Conservation (phyloP, 2,113 vertebrate genomes). For the Martes martes region DNA sequence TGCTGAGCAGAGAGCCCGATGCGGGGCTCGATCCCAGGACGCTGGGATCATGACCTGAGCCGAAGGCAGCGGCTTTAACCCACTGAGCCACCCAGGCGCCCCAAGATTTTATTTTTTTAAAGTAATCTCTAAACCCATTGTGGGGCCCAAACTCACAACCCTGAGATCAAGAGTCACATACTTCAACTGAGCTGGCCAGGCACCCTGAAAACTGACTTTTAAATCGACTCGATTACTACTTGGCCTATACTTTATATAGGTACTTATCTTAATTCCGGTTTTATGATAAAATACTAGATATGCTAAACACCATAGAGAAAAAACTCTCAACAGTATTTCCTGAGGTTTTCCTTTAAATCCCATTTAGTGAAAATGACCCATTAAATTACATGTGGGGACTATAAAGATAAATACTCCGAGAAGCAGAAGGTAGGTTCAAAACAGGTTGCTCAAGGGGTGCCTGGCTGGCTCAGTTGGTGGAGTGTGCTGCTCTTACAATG, state of each 20-base stretch:
- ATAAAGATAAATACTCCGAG: not conserved
- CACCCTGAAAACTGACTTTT: not conserved
- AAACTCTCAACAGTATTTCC: not conserved
- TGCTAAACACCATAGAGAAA: not conserved
- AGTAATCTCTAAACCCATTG: not conserved
- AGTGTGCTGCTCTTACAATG: not conserved
- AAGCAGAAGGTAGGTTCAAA: not conserved
- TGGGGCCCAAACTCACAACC: not conserved
- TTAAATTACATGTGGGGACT: not conserved
- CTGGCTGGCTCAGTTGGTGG: not conserved
- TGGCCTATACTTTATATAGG: not conserved
- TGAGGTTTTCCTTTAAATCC: not conserved
- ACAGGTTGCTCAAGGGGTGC: not conserved
- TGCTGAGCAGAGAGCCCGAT: no score
- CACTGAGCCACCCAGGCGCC: no score
- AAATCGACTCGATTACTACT: not conserved
- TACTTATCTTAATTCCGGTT: not conserved
- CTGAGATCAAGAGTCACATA: not conserved
- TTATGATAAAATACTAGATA: not conserved
- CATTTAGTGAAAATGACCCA: not conserved
- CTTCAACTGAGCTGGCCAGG: not conserved
- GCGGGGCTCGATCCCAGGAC: no score
- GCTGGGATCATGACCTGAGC: no score
- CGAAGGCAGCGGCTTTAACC: no score
- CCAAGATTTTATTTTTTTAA: not conserved